These are phyloP conservation scores for Psammodynastes pulverulentus DNA, from an alignment of 2,113 vertebrate species.

Conservation along the genomic window DNA sequence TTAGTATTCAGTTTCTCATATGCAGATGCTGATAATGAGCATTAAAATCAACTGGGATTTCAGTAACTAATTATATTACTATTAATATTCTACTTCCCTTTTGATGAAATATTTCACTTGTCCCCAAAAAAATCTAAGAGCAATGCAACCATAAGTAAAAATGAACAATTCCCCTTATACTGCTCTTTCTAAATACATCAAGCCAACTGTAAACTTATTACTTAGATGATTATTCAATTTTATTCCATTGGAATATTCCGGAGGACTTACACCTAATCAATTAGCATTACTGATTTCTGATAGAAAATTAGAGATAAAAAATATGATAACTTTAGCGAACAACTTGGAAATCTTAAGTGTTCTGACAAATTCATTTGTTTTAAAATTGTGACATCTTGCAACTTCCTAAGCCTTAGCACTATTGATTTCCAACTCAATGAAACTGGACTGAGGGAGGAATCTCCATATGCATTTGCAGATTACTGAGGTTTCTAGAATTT, in stretches of 20 bases:
- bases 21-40: neutral
- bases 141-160: neutral
- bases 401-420: neutral
- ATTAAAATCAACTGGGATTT: constrained; percentile 12
- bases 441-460: neutral
- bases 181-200: neutral
- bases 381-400: too few relatives aligned
- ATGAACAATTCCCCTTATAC: neutral
- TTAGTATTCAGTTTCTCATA: neutral
- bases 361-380: neutral
- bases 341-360: neutral
- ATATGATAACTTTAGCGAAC: neutral
- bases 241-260: neutral
- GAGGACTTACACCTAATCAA: neutral
- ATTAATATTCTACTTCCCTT: constrained; percentile 6
- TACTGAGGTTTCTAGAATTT: neutral
- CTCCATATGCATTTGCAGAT: neutral
- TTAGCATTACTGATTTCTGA: neutral
- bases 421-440: neutral
- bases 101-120: constrained; percentile 11
- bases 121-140: constrained; percentile 5
- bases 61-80: constrained; percentile 20
- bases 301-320: neutral
- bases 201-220: neutral
- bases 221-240: neutral